A percentile compares a stretch with the other conserved stretches of the same genome.
Conservation (phyloP, 2,113 vertebrate species). For the Oncorhynchus masou region DNA sequence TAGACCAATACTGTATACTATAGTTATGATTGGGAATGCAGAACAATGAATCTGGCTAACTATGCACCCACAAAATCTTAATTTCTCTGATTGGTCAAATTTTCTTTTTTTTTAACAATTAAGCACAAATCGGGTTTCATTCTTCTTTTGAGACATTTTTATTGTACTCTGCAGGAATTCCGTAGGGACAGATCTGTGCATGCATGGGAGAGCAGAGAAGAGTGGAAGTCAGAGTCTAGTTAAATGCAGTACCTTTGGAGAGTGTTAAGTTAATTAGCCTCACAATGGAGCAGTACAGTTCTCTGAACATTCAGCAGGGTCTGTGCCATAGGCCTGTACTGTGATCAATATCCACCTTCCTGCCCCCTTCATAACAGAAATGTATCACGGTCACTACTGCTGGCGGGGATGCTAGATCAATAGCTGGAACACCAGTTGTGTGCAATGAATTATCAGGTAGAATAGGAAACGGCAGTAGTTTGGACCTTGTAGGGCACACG, state of each 20-base stretch:
- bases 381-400: constrained; percentile 61
- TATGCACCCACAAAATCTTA: not conserved
- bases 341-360: constrained; percentile 62
- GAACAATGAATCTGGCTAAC: not conserved
- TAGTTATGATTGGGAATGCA: too few species aligned
- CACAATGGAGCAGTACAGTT: constrained; percentile 25
- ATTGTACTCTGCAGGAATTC: not conserved
- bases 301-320: constrained; percentile 21
- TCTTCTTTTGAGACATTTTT: not conserved
- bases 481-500: too few species aligned
- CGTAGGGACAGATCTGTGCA: not conserved
- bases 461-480: too few species aligned
- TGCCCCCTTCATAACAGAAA: constrained; percentile 60
- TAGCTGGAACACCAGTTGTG: constrained; percentile 26
- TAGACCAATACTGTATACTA: too few species aligned
- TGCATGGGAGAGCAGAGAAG: not conserved
- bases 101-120: not conserved
- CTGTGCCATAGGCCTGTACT: constrained; percentile 15
- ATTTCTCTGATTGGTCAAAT: not conserved
- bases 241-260: constrained; percentile 25
- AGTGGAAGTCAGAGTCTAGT: not conserved
- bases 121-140: not conserved
- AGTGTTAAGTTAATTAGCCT: constrained; percentile 47
- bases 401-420: constrained; percentile 69
- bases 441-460: too few species aligned